Percentiles rank a stretch among this genome's conserved stretches.
phyloP scores from a whole-genome alignment of 2,113 vertebrate species.

The western clawed frog (Xenopus tropicalis) region UCB_Xtro_10.0 CM004446.2:16840501-16841000 shows the following conservation, averaged over 20 bases:
- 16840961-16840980: constrained; percentile 15
- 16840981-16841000: constrained; percentile 16
- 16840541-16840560: too few species aligned
- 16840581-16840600: too few species aligned
- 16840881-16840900: constrained; percentile 9
- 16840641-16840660: too few species aligned
- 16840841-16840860: constrained; percentile 4
- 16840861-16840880: constrained; percentile 6
- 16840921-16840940: constrained; percentile 10
- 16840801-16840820: constrained; percentile 18
- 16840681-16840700: background rate
- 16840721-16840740: background rate
- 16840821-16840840: background rate
- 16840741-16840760: background rate
- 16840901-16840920: background rate
- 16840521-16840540: too few species aligned
- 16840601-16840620: too few species aligned
- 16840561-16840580: too few species aligned
- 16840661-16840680: too few species aligned
- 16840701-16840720: background rate
- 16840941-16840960: constrained; percentile 3
- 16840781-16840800: background rate
- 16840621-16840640: too few species aligned
- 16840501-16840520: too few species aligned
- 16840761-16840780: background rate